Evolutionary conservation across 1,140 invertebrate genomes (phyloP), one percentile per base, ranked within the genome.

Genomic region (Wasmannia auropunctata): DNA sequence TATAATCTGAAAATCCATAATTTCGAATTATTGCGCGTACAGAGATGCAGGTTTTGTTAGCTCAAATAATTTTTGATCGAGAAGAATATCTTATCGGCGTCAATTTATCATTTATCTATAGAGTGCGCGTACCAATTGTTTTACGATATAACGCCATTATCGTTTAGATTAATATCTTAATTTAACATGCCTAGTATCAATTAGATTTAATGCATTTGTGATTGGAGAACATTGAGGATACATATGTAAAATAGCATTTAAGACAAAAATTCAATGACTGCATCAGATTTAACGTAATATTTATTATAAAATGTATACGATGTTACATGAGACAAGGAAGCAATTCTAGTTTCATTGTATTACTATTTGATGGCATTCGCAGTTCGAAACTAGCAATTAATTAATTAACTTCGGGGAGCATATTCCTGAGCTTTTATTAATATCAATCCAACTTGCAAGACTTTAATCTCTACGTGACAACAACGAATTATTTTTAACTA

Each of bases 401-500:
- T 58, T 69, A 56, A 65, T 56, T 40, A 56, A 22, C 16, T 8
- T 40, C 1, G 7, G 34, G 11, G 19, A 58, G 25, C 7, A 40
- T 4, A 10, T 22, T 25, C 5, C 40, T 28, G 37, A 46, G 37
- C 63, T 83, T 58, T 70, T 7, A 46, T 72, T 54, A 43, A 25
- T 69, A 31, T 54, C 31, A 79, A 25, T 7, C 1, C 1, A 54
- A 28, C 22, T 25, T 22, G 25, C 46, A 3, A 60, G 16, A 58
- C 31, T 65, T 37, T 2, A 37, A 19, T 62, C 16, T 22, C n/a
- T 43, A 16, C 54, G 49, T 16, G 77, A 16, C 49, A 51, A 72
- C 8, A 69, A 62, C 37, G 25, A 60, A 83, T 83, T 83, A 83
- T 74, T 83, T 83, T 83, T 74, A 83, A 34, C 51, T 58, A 34